Base-by-base conservation (phyloP, 2,797 vertebrate genomes). In the Cyclura pinguis region DNA sequence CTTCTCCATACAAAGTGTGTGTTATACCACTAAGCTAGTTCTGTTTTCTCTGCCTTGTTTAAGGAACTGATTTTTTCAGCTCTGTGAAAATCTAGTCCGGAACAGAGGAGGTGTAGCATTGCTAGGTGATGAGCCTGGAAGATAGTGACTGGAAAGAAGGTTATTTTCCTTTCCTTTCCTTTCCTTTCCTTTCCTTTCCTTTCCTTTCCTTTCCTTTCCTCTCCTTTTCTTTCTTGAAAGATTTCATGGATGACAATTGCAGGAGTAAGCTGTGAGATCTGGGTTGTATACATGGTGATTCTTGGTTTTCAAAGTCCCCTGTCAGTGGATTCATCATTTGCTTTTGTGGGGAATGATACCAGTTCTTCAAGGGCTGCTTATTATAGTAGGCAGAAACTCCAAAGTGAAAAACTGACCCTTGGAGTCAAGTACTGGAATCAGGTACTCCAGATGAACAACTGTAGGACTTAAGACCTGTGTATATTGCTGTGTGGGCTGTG, bases 401-500 rank as follows among this genome's bases (percentile, higher is more conserved):
- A 47, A 24, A 88, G 47, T 27, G 42, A n/a, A 62, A 92, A 59
- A 67, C 89, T 47, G 55, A 38, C 77, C 29, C 18, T 69, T 69
- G 80, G 89, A 59, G 22, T 74, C 88, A 74, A 87, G 87, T 69
- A 69, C 27, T 69, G 12, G 93, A 78, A 90, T 92, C 84, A 22
- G 2, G 74, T 72, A 55, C 38, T 94, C 29, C 67, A 32, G 67
- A 69, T 32, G 29, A 29, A 69, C 29, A 32, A 32, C 12, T 29
- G 32, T 16, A 62, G 18, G 16, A 20, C 59, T 62, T 62, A 69
- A 69, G 13, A 69, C 67, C 29, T 69, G 29, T 69, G 67, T 32
- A 32, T 69, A 90, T 94, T 93, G 67, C 73, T 90, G 67, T 76
- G 90, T n/a, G 74, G 47, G n/a, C 72, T 72, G 8, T 88, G 78